Evolutionary conservation across 2,888 invertebrate species (phyloP), one percentile per base, ranked within the genome.

Genomic region (Helobdella robusta): DNA sequence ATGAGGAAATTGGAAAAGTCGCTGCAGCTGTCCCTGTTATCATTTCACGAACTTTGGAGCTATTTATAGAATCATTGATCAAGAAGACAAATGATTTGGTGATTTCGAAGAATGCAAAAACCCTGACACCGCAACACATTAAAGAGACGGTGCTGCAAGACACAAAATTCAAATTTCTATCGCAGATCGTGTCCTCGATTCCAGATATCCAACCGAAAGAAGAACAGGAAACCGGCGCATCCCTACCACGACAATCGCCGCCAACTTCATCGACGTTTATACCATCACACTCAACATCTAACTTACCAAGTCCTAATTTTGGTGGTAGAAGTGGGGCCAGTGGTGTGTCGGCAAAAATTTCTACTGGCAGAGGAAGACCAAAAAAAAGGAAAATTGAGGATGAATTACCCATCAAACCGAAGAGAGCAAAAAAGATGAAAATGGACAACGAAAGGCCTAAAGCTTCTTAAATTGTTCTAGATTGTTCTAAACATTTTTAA

Each of bases 1-100:
- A 98, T 80, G 97, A 98, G 81, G 97, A 98, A 82, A 93, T 98
- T 77, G 98, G 98, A 73, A 94, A 97, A 85, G 95, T 98, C 71
- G 95, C 97, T 69, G 94, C 95, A 80, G 92, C 95, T 68, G 98
- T 98, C 75, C 97, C 98, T 73, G 89, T 98, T 76, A 94, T 97
- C 81, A 95, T 97, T 80, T 94, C 94, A 84, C 28, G 92, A 76
- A 91, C 94, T 71, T 81, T 95, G 78, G 94, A 95, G 81, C 81
- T 94, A 66, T 95, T 95, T 80, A 92, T 94, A 72, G 90, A 93
- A 79, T 90, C 91, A 0, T 83, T 95, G 44, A 84, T 95, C 69
- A 86, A 85, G 59, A 91, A 93, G 81, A 88, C 93, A 0, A 85
- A 89, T 83, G 86, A 88, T 76, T 89, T 91, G 72, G 93, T 94